These are phyloP conservation scores for Dasysyrphus albostriatus DNA, from an alignment of 2,888 invertebrate genomes.

Conservation along the genomic window DNA sequence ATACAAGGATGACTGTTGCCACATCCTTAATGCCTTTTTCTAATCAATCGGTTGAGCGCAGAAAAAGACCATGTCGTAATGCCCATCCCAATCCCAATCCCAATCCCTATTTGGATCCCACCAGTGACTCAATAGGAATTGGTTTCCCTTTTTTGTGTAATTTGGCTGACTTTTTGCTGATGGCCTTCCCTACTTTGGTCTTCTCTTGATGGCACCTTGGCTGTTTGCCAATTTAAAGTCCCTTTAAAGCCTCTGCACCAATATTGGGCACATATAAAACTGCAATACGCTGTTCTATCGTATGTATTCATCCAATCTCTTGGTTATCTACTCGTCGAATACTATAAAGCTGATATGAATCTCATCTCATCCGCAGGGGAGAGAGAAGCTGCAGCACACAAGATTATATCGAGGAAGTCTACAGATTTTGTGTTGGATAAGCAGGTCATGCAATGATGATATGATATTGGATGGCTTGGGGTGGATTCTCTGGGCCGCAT, in stretches of 20 bases:
- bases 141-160: constrained; percentile 48
- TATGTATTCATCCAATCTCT: constrained; percentile 13
- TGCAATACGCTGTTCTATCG: constrained; percentile 43
- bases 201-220: constrained; percentile 59
- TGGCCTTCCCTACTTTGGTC: constrained; percentile 28
- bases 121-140: constrained; percentile 45
- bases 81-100: neutral
- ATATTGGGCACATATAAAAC: constrained; percentile 44
- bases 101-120: neutral
- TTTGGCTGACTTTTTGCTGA: constrained; percentile 50
- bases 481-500: constrained; percentile 61
- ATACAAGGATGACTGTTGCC: constrained; percentile 57
- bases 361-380: constrained; percentile 10
- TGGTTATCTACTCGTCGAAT: constrained; percentile 39
- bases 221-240: constrained; percentile 63
- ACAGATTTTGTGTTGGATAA: constrained; percentile 71
- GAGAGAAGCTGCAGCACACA: constrained; percentile 13
- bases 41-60: constrained; percentile 76
- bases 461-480: constrained; percentile 71
- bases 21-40: constrained; percentile 75
- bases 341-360: constrained; percentile 45
- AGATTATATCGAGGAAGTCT: constrained; percentile 76
- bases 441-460: constrained; percentile 71
- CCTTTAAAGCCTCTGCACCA: constrained; percentile 53
- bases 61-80: constrained; percentile 43